Evolutionary conservation across 2,888 invertebrate genomes (phyloP), one percentile per base, ranked within the genome.

Genomic region (Dryococelus australis): DNA sequence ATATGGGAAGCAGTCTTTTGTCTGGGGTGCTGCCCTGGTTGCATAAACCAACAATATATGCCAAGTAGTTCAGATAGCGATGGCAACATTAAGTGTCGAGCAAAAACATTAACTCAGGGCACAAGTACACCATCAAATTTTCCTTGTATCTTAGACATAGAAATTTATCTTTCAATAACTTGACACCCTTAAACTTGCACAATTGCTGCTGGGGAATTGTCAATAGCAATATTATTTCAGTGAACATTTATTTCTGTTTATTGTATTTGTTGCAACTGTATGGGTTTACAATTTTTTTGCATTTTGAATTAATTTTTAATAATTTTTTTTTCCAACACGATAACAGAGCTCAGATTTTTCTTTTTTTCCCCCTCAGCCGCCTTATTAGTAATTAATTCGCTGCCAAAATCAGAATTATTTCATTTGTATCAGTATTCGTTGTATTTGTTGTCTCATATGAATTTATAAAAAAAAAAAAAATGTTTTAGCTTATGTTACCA

Each of bases 1-100:
- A 87, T 87, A 87, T 87, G 87, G 85, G 83, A 86, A 78, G 86
- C 86, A 87, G 87, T 87, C 87, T 86, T 87, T 85, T 86, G 87
- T 87, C 84, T 86, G 79, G 85, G 85, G 79, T 85, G 28, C 28
- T 83, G 83, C 83, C 83, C 83, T 35, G 10, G 20, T 83, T 43
- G 20, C 28, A 83, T 83, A 27, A 83, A 83, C 83, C 83, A 83
- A 83, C 83, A 65, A 65, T 24, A 20, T 1, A 65, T 65, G 65
- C 65, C 65, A 65, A 65, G 24, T 16, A 3, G 65, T 65, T n/a
- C 8, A 65, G 65, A 65, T 65, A 65, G n/a, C n/a, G n/a, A 65
- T n/a, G 24, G n/a, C n/a, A 65, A 65, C 65, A 65, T 65, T n/a
- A 65, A 24, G 20, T 65, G 65, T 65, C n/a, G 8, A 65, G 20